These are phyloP conservation scores for Climacteris rufus DNA, from an alignment of 2,113 vertebrate genomes.

Conservation along the genomic window DNA sequence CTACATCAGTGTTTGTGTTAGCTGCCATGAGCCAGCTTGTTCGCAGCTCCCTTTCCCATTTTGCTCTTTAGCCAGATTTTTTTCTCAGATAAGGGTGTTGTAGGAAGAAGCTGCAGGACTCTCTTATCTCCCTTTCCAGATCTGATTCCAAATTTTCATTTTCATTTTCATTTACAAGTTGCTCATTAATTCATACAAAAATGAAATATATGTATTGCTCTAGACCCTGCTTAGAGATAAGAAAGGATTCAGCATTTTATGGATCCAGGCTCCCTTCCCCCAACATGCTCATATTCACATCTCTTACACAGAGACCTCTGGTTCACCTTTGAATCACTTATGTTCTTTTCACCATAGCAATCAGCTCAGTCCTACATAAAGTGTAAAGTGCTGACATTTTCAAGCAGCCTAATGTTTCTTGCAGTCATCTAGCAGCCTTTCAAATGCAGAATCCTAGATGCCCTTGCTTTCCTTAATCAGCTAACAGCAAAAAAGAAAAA, in stretches of 20 bases:
- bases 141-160: neutral
- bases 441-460: conserved; percentile 58
- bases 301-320: conserved; percentile 35
- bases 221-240: neutral
- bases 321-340: conserved; percentile 66
- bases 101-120: neutral
- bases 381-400: conserved; percentile 64
- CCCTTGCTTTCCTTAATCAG: conserved; percentile 59
- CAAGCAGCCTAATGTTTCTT: conserved; percentile 62
- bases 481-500: conserved; percentile 1
- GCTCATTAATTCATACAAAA: neutral
- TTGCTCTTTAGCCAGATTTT: neutral
- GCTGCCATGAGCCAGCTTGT: neutral
- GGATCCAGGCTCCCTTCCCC: neutral
- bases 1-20: neutral
- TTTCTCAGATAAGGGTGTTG: neutral
- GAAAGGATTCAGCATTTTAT: neutral
- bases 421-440: conserved; percentile 60
- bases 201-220: neutral
- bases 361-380: conserved; percentile 62
- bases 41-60: neutral
- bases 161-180: neutral
- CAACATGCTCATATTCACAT: neutral
- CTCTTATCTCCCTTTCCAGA: neutral
- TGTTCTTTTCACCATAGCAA: conserved; percentile 55